These are phyloP conservation scores for Netelia melanura DNA, from an alignment of 2,888 invertebrate genomes.

Conservation along the genomic window DNA sequence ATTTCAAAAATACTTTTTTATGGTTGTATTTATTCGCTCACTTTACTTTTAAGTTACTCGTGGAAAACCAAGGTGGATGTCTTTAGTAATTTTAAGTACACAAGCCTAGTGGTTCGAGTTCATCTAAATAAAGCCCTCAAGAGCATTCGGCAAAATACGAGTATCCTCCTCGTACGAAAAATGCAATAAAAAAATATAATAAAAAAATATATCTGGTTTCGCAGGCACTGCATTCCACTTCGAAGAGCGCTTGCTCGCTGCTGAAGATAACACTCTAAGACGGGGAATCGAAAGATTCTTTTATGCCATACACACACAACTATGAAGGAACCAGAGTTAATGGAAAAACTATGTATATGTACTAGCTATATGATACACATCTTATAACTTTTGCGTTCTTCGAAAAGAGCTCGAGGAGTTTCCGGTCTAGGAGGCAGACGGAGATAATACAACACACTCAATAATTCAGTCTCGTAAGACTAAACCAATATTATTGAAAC, in stretches of 20 bases:
- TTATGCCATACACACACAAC: neutral
- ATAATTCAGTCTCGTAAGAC: neutral
- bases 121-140: constrained; percentile 79
- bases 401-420: neutral
- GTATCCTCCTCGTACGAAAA: constrained; percentile 48
- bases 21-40: neutral
- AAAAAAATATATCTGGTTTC: constrained; percentile 50
- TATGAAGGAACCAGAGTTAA: neutral
- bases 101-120: constrained; percentile 2
- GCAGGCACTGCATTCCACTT: constrained; percentile 16
- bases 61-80: neutral
- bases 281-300: neutral
- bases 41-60: neutral
- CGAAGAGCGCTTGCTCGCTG: constrained; percentile 4
- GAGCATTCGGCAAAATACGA: constrained; percentile 67
- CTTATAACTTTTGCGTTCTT: constrained; percentile 10
- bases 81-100: neutral
- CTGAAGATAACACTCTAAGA: neutral
- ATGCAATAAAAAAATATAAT: constrained; percentile 75
- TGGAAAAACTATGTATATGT: neutral
- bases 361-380: neutral
- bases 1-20: neutral
- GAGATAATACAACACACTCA: neutral
- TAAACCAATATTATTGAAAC: neutral
- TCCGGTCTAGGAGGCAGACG: neutral